These are phyloP conservation scores for Pteropus rufus DNA, from an alignment of 2,797 vertebrate species.

Conservation along the genomic window DNA sequence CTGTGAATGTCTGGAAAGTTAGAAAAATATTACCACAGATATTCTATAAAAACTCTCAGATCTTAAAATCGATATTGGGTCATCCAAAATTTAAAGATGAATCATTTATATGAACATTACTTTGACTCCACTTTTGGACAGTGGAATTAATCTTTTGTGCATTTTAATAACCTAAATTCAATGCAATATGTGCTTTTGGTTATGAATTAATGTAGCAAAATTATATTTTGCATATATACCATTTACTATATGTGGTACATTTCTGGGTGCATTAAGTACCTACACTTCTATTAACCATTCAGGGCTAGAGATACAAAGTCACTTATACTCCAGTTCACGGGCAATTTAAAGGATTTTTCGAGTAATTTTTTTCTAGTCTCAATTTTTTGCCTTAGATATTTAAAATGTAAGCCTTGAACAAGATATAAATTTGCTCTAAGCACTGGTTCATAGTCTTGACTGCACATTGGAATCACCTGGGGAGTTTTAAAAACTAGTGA, in stretches of 20 bases:
- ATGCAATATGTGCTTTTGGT: not conserved
- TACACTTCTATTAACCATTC: not conserved
- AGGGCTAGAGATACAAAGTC: not conserved
- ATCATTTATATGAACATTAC: not conserved
- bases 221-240: not conserved
- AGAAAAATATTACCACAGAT: not conserved
- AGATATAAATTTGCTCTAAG: not conserved
- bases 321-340: not conserved
- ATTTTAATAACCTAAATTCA: not conserved
- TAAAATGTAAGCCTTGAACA: not conserved
- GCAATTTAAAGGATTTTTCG: not conserved
- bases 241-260: not conserved
- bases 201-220: not conserved
- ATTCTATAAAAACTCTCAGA: not conserved
- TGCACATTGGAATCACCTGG: not conserved
- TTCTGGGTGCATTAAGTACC: not conserved
- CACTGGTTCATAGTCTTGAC: not conserved
- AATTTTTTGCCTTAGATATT: not conserved
- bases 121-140: not conserved
- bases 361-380: not conserved
- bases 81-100: not conserved
- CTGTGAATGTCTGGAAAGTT: not conserved
- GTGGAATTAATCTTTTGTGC: not conserved
- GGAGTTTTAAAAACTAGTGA: not conserved
- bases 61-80: not conserved